Conservation (phyloP, 2,113 vertebrate species). For the Platanista minor region DNA sequence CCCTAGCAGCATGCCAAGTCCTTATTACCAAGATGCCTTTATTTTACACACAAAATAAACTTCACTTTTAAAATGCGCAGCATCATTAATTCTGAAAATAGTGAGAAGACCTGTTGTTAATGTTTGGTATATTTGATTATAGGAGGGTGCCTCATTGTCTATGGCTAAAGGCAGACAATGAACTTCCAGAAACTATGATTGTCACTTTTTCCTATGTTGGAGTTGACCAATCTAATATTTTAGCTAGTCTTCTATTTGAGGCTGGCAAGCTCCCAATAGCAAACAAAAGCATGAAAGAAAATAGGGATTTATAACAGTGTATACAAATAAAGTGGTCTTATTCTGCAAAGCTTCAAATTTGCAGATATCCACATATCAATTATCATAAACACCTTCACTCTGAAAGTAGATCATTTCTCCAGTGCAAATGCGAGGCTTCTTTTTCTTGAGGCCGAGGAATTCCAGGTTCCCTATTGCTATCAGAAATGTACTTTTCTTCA, state of each 20-base stretch:
- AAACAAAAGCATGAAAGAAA: slow-evolving; percentile 51
- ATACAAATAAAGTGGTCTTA: slow-evolving; percentile 49
- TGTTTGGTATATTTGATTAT: background rate
- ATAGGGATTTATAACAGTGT: slow-evolving; percentile 16
- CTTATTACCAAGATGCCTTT: background rate
- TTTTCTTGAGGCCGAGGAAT: background rate
- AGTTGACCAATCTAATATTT: slow-evolving; percentile 55
- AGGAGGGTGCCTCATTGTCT: background rate
- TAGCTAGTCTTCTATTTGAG: slow-evolving; percentile 57
- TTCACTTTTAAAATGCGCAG: background rate
- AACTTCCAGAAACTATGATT: background rate
- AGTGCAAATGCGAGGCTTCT: background rate
- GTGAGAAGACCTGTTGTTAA: background rate
- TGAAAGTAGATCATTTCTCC: background rate
- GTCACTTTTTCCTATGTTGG: background rate
- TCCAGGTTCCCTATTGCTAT: background rate
- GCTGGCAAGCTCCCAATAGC: slow-evolving; percentile 45
- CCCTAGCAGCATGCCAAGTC: background rate
- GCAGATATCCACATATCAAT: slow-evolving; percentile 35
- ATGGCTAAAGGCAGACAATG: slow-evolving; percentile 18
- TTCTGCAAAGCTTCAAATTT: slow-evolving; percentile 43
- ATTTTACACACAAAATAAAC: background rate
- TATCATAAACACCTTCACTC: slow-evolving; percentile 35
- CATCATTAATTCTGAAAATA: background rate
- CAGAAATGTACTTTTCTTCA: background rate